Evolutionary conservation across 2,797 vertebrate genomes (phyloP), one percentile per base, ranked within the genome.

Genomic region (Pterois miles): DNA sequence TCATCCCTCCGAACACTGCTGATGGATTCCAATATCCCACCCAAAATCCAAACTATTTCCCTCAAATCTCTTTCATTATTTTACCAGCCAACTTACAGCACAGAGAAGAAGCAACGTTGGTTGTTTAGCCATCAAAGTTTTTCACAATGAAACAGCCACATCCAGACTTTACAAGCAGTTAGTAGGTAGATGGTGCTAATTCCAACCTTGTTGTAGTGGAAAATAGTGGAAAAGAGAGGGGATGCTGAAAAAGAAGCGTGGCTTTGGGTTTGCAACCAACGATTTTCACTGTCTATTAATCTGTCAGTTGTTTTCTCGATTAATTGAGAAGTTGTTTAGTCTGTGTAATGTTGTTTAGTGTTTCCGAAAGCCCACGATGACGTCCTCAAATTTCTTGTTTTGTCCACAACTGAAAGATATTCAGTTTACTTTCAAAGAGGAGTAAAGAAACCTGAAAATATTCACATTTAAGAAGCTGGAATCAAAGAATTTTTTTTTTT

Each of bases 141-240:
- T 56, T 60, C 8, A 25, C 29, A 5, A 12, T 54, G 50, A 29
- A 38, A 36, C 76, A 81, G 64, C 70, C 78, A 58, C 76, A 63
- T 40, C 5, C 40, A 78, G 65, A 74, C 54, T 80, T 52, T 62
- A 77, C 73, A 71, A 76, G 69, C 64, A 25, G 65, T 34, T 34
- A 9, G 27, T 46, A 29, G 16, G 27, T 67, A 22, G 29, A 66
- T 46, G 60, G 76, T 88, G 80, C 82, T 85, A 71, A 78, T 56
- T 34, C 58, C 40, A 33, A 48, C 25, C 23, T 18, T 18, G 36
- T 33, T 48, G 20, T 12, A 18, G 16, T 59, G 34, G 1, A 58
- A 58, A 46, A 2, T 52, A 63, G 31, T 23, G 46, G n/a, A n/a
- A n/a, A n/a, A n/a, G n/a, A 22, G 27, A 70, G 14, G 3, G 10